A percentile compares a stretch with the other conserved stretches of the same genome.
Evolutionary conservation across 2,797 vertebrate genomes (phyloP).

Genomic region (Darevskia nairensis): DNA sequence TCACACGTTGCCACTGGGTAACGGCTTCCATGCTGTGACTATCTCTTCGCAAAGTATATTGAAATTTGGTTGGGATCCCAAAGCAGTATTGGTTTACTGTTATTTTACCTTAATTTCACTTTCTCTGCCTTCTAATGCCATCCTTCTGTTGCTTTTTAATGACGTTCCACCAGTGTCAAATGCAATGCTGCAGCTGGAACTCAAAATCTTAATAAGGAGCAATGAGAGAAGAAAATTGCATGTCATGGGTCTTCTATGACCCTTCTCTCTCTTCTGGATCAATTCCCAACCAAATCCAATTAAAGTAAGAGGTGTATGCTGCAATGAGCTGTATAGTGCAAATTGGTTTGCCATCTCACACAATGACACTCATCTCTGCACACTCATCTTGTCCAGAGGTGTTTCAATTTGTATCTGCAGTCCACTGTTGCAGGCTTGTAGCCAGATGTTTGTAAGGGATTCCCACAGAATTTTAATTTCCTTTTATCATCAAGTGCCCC

Average conservation of each 20-base stretch:
- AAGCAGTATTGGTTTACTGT: constrained; percentile 14
- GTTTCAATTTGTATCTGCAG: constrained; percentile 20
- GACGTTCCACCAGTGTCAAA: constrained; percentile 30
- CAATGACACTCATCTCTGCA: not conserved
- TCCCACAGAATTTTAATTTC: not conserved
- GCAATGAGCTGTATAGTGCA: not conserved
- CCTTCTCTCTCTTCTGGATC: constrained; percentile 4
- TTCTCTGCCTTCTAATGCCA: not conserved
- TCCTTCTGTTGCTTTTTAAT: constrained; percentile 14
- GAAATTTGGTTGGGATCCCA: not conserved
- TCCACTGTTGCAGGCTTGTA: not conserved
- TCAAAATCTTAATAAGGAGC: constrained; percentile 5
- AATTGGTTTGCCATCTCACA: not conserved
- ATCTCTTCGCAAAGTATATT: constrained; percentile 29
- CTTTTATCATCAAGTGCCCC: not conserved
- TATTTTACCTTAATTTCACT: constrained; percentile 27
- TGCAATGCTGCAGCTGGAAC: not conserved
- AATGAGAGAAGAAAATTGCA: not conserved
- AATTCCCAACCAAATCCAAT: not conserved
- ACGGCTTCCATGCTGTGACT: not conserved
- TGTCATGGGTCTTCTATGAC: constrained; percentile 10
- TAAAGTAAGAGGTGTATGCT: not conserved
- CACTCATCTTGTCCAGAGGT: not conserved
- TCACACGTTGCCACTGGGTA: not conserved
- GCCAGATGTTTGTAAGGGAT: not conserved